Base-by-base conservation (phyloP, 2,113 vertebrate genomes). In the Bos indicus region DNA sequence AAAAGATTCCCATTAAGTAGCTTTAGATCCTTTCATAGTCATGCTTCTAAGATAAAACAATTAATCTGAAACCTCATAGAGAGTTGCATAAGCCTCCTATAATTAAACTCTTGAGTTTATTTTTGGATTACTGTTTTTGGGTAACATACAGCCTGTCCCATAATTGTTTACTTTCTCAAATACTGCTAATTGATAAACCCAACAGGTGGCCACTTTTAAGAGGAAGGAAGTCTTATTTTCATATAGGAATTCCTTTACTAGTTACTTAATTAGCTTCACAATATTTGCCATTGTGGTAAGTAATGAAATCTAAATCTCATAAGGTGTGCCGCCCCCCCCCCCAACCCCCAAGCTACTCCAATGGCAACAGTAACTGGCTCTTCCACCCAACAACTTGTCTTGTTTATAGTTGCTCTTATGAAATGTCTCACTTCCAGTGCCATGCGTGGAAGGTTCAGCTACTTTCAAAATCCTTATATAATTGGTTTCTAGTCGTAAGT, bases 111-210 rank as follows among this genome's bases (percentile, higher is more conserved):
- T 96, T 88, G 81, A 93, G 60, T 88, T 97, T 96, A 64, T 90
- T 97, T 96, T 94, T 88, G 51, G 5, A 91, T 93, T 94, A 83
- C 83, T 94, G 43, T 97, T 94, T 90, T 94, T 78, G 64, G 71
- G 52, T 97, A 97, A 88, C 77, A 85, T 62, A 48, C 52, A 89
- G 60, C 46, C 85, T 93, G 54, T 88, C 88, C 15, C 80, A 30
- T 89, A 90, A 83, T 86, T 98, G 59, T 97, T 98, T 98, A 51
- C 89, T 77, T 96, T 95, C 81, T 93, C 91, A 97, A 97, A 95
- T 87, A 95, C 78, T 81, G 82, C 74, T 94, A 95, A 98, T 98
- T 97, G 97, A 92, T 64, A 97, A 97, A 95, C 96, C 33, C 94
- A 97, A 54, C 88, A 96, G 95, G 95, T 87, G 92, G 81, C 96